These are phyloP conservation scores for Neuroscelio doddi DNA, from an alignment of 2,888 invertebrate species.

Conservation along the genomic window DNA sequence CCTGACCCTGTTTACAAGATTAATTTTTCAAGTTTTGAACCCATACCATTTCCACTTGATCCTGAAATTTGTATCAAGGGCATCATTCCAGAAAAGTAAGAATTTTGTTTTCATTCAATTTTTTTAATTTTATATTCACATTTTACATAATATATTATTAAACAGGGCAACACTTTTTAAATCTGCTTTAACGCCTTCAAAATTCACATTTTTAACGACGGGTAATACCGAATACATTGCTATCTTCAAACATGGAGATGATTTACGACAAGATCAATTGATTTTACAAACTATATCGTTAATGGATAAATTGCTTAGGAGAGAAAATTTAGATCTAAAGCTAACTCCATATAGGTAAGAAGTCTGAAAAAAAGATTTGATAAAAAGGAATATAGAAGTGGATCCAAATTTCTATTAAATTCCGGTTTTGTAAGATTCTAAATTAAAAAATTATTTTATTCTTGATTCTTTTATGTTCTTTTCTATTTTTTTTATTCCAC, in stretches of 20 bases:
- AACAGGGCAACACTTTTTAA: constrained; percentile 90
- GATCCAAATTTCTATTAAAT: too few species aligned
- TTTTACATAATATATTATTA: too few species aligned
- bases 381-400: neutral
- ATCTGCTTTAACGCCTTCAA: constrained; percentile 96
- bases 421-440: too few species aligned
- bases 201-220: constrained; percentile 89
- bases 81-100: constrained; percentile 85
- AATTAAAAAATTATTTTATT: too few species aligned
- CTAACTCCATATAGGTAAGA: constrained; percentile 87
- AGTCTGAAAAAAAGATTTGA: constrained; percentile 2
- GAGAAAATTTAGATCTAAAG: constrained; percentile 97
- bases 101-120: neutral
- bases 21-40: constrained; percentile 92
- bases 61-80: constrained; percentile 91
- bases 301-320: constrained; percentile 95
- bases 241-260: constrained; percentile 98
- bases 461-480: too few species aligned
- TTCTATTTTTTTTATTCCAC: too few species aligned
- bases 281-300: constrained; percentile 98
- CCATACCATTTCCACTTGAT: constrained; percentile 95
- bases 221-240: constrained; percentile 91
- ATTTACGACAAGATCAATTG: constrained; percentile 96
- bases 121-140: constrained; percentile 23
- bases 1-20: constrained; percentile 84